Conservation (phyloP, 2,113 vertebrate genomes). For the Gnathonemus longibarbis region DNA sequence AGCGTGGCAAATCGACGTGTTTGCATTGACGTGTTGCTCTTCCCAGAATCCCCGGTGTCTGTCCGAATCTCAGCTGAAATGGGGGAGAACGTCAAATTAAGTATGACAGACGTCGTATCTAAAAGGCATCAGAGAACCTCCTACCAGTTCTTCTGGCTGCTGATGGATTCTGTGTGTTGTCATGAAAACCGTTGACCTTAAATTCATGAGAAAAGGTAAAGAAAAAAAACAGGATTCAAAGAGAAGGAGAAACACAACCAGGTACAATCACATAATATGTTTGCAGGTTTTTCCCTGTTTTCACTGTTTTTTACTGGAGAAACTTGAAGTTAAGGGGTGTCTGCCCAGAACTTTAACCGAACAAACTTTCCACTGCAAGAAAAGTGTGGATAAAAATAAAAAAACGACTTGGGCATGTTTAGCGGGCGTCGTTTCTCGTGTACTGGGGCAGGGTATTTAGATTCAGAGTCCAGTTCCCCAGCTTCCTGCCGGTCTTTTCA, state of each 20-base stretch:
- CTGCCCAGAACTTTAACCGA: not conserved
- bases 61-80: conserved; percentile 36
- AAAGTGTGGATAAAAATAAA: not conserved
- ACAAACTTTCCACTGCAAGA: not conserved
- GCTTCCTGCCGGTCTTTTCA: not conserved
- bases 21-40: not conserved
- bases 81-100: conserved; percentile 24
- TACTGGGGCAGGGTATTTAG: not conserved
- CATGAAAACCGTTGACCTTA: not conserved
- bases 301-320: not conserved
- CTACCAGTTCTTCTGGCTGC: not conserved
- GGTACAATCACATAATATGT: not conserved
- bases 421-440: not conserved
- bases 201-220: not conserved
- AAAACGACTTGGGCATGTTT: not conserved
- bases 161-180: not conserved
- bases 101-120: not conserved
- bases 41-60: not conserved
- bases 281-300: not conserved
- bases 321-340: not conserved
- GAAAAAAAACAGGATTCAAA: not conserved
- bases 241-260: not conserved
- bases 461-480: not conserved
- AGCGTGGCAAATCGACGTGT: not conserved
- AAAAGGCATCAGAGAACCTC: not conserved